Percentiles rank a stretch among this genome's conserved stretches.
Evolutionary conservation across 2,113 vertebrate species (phyloP).

Genomic region (Heteronetta atricapilla): DNA sequence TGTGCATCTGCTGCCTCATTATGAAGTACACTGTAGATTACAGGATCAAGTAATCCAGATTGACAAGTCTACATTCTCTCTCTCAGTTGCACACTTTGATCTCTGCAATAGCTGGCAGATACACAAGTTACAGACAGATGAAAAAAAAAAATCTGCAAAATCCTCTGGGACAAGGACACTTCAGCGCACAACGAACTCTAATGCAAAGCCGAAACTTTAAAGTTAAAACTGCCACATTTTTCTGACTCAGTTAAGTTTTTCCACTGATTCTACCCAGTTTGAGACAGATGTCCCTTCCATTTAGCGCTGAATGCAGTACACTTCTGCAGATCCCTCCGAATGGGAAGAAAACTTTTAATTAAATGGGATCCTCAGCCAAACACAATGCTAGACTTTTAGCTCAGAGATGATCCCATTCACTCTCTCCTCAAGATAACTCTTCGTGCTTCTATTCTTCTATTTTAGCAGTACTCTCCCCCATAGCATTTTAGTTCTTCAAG

Average conservation of each 20-base stretch:
- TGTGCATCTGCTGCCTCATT: background rate
- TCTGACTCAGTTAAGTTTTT: background rate
- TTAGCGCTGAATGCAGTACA: background rate
- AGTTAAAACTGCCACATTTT: background rate
- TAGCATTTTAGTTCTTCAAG: background rate
- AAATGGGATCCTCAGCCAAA: background rate
- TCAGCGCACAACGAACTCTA: background rate
- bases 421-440: background rate
- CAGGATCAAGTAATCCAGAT: background rate
- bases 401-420: background rate
- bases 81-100: background rate
- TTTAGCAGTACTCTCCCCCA: background rate
- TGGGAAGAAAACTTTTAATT: background rate
- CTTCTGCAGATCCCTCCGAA: background rate
- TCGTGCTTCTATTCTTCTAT: fast-evolving
- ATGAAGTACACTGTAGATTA: background rate
- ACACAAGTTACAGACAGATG: background rate
- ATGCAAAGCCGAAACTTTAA: background rate
- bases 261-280: background rate
- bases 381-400: fast-evolving
- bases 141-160: background rate
- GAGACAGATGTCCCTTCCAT: background rate
- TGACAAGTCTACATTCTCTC: background rate
- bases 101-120: slow-evolving; percentile 28
- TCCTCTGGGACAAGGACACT: background rate